Conservation (phyloP, 2,888 invertebrate species). For the Cerastis rubricosa region DNA sequence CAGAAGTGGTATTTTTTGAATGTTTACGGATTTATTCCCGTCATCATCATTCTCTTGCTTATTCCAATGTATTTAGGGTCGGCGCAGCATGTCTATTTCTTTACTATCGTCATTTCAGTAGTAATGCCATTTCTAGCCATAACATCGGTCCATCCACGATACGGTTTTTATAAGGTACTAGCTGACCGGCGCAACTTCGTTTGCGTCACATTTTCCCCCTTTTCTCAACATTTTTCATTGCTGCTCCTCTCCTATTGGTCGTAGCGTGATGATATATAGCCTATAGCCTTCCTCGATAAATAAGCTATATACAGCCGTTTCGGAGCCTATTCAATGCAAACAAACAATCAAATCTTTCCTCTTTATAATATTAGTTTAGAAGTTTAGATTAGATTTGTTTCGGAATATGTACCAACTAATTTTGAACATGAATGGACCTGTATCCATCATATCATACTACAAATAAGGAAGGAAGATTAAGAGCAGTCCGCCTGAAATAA, state of each 20-base stretch:
- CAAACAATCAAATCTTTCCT: too few relatives aligned
- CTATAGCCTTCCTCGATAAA: too few relatives aligned
- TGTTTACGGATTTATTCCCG: neutral
- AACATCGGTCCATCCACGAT: neutral
- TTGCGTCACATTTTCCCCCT: too few relatives aligned
- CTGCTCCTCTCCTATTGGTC: too few relatives aligned
- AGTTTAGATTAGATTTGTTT: too few relatives aligned
- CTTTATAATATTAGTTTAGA: too few relatives aligned
- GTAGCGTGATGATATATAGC: too few relatives aligned
- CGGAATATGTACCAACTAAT: too few relatives aligned
- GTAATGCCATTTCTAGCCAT: neutral
- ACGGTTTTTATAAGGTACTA: neutral
- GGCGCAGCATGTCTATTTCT: neutral
- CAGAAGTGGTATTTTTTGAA: neutral
- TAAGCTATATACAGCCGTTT: too few relatives aligned
- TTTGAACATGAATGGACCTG: neutral
- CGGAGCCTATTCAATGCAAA: too few relatives aligned
- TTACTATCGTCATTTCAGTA: neutral
- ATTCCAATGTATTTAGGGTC: neutral
- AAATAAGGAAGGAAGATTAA: slow-evolving; percentile 13
- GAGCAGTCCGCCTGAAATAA: neutral
- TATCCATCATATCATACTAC: neutral
- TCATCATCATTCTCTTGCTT: neutral
- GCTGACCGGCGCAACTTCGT: too few relatives aligned
- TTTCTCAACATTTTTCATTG: too few relatives aligned